A percentile compares a stretch with the other conserved stretches of the same genome.
Conservation (phyloP, 2,797 vertebrate species). For the Glossophaga mutica region DNA sequence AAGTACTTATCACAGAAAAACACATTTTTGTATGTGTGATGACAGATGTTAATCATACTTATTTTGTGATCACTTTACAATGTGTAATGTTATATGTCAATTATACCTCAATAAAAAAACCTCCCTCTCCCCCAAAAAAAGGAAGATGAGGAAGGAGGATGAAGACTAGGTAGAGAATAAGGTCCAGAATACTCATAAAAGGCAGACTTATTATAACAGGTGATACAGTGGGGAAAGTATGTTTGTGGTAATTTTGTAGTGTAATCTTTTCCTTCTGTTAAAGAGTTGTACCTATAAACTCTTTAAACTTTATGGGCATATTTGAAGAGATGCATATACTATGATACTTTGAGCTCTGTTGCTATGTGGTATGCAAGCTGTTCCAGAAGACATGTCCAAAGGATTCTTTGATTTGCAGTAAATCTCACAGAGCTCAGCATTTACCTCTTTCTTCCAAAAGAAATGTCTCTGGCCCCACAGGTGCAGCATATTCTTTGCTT, state of each 20-base stretch:
- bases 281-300: neutral
- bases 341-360: neutral
- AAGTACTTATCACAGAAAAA: neutral
- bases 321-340: neutral
- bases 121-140: accelerated
- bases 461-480: neutral
- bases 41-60: neutral
- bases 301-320: neutral
- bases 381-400: neutral
- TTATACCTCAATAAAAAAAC: neutral
- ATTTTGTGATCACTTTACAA: neutral
- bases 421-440: neutral
- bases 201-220: neutral
- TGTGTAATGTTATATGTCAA: neutral
- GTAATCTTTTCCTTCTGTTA: neutral
- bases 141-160: neutral
- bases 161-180: neutral
- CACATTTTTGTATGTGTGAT: neutral
- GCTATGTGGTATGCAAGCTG: neutral
- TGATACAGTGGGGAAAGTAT: neutral
- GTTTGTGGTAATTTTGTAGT: neutral
- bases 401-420: neutral
- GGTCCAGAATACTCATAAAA: neutral
- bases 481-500: neutral
- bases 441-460: neutral